Percentiles rank a stretch among this genome's conserved stretches.
Conservation (phyloP, 2,888 invertebrate species). For the Mayetiola destructor region DNA sequence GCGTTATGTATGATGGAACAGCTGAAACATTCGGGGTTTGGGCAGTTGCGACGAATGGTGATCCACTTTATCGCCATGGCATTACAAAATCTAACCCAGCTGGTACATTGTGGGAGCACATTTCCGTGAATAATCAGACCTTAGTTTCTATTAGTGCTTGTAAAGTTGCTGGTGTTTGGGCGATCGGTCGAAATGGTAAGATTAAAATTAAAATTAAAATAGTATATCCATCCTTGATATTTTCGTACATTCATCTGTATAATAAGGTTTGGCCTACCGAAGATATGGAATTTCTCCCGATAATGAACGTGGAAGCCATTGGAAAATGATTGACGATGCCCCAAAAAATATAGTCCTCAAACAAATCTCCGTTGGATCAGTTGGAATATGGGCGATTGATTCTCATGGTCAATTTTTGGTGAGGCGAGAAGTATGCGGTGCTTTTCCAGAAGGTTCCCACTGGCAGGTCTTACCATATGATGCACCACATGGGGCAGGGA, state of each 20-base stretch:
- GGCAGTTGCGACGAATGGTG: constrained; percentile 77
- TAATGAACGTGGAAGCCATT: constrained; percentile 52
- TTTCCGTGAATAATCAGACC: constrained; percentile 56
- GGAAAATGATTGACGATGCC: constrained; percentile 62
- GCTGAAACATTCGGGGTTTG: constrained; percentile 47
- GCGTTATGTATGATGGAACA: constrained; percentile 45
- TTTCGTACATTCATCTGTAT: background rate
- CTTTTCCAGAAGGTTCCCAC: constrained; percentile 68
- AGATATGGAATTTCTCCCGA: constrained; percentile 56
- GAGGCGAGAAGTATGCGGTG: constrained; percentile 57
- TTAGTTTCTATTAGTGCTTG: constrained; percentile 57
- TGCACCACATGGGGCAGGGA: constrained; percentile 40
- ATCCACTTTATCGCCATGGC: constrained; percentile 67
- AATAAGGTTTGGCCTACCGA: constrained; percentile 53
- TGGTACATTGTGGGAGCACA: constrained; percentile 42
- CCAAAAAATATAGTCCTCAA: constrained; percentile 52
- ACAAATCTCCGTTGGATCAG: constrained; percentile 55
- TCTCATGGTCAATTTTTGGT: constrained; percentile 57
- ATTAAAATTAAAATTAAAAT: background rate
- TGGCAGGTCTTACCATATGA: constrained; percentile 60
- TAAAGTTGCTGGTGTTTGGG: constrained; percentile 60
- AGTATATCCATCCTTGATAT: constrained; percentile 24
- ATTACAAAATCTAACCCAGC: constrained; percentile 57
- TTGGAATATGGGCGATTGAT: constrained; percentile 70
- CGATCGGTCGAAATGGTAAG: constrained; percentile 64